Conservation (phyloP, 2,113 vertebrate species). For the Polypterus bichir region DNA sequence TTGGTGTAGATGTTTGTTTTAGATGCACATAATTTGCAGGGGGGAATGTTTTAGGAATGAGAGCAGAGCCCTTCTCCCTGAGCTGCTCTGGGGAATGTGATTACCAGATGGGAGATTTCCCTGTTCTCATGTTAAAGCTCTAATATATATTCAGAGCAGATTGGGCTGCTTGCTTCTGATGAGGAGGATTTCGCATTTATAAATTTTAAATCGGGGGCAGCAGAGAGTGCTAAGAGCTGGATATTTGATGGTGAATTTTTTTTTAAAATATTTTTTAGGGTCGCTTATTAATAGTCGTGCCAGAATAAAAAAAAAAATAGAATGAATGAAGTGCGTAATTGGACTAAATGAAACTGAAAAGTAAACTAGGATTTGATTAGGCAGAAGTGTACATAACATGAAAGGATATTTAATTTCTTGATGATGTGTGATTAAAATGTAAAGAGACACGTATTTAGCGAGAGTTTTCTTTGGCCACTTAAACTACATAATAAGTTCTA, state of each 20-base stretch:
- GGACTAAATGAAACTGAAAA: too few species aligned
- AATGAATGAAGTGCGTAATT: too few species aligned
- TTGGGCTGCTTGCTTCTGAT: slow-evolving; percentile 69
- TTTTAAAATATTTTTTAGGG: neutral
- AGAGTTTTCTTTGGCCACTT: too few species aligned
- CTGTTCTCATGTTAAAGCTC: slow-evolving; percentile 75
- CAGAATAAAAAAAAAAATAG: too few species aligned
- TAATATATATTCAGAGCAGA: slow-evolving; percentile 88
- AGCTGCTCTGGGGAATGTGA: slow-evolving; percentile 66
- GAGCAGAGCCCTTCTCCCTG: slow-evolving; percentile 44
- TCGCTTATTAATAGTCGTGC: slow-evolving; percentile 7
- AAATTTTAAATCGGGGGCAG: slow-evolving; percentile 73
- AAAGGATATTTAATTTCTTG: too few species aligned
- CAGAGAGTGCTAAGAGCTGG: slow-evolving; percentile 59
- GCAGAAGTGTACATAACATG: too few species aligned
- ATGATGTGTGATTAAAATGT: too few species aligned
- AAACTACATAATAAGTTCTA: too few species aligned
- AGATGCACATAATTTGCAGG: slow-evolving; percentile 67
- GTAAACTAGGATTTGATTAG: too few species aligned
- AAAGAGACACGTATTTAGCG: too few species aligned
- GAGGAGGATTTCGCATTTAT: slow-evolving; percentile 78
- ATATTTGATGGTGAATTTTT: slow-evolving; percentile 48
- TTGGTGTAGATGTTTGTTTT: slow-evolving; percentile 55
- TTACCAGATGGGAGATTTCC: slow-evolving; percentile 76
- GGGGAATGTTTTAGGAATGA: slow-evolving; percentile 62